phyloP scores from a whole-genome alignment of 2,797 vertebrate species.

The Tapera naevia region DNA sequence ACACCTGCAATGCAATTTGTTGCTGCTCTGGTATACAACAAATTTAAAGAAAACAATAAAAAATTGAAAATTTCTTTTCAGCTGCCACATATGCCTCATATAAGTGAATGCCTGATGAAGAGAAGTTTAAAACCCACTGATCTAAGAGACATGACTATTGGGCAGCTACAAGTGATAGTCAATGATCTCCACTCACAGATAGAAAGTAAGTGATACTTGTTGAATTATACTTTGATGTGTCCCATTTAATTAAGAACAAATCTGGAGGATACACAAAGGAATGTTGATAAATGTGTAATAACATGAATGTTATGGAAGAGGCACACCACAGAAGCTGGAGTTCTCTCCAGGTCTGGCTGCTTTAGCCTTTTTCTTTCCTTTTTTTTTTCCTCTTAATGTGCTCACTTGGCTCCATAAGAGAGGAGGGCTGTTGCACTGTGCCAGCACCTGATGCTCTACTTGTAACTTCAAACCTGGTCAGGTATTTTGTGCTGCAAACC shows the following conservation, averaged over 20 bases:
- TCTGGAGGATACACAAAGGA: not conserved
- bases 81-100: slow-evolving; percentile 98
- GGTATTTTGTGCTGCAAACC: not conserved
- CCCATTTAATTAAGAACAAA: not conserved
- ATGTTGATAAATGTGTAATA: not conserved
- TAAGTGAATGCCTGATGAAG: slow-evolving; percentile 98
- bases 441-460: not conserved
- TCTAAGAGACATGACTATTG: slow-evolving; percentile 94
- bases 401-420: fast-evolving
- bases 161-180: slow-evolving; percentile 98
- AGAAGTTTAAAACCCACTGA: slow-evolving; percentile 94
- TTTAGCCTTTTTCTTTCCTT: not conserved
- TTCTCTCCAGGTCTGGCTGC: not conserved
- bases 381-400: not conserved
- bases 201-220: slow-evolving; percentile 86
- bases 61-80: slow-evolving; percentile 43
- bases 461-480: not conserved
- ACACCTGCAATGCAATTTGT: not conserved
- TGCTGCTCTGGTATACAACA: not conserved
- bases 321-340: not conserved
- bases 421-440: not conserved
- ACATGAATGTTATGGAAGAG: not conserved
- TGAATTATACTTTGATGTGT: not conserved
- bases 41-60: not conserved
- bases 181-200: slow-evolving; percentile 99